Percentiles rank a stretch among this genome's conserved stretches.
phyloP scores from a whole-genome alignment of 64 coral and sea anemone species.

The Stichodactyla helianthus region DNA sequence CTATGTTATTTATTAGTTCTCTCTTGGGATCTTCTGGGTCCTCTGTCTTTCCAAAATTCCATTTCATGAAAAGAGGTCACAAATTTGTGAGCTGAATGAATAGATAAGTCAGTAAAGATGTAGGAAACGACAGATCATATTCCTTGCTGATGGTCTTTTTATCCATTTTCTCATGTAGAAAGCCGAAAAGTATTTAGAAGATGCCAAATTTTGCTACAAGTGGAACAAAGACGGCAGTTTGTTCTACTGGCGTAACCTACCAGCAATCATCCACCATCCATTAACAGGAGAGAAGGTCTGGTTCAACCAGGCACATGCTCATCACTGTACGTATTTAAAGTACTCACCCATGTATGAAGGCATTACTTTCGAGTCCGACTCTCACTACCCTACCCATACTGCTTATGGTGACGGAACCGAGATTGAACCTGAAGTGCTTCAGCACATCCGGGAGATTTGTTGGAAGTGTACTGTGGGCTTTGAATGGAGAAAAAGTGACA shows the following conservation, averaged over 20 bases:
- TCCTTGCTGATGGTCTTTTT: not conserved
- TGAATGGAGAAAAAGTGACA: conserved; percentile 71
- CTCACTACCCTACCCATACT: conserved; percentile 63
- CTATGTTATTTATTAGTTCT: too few relatives aligned
- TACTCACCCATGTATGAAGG: conserved; percentile 71
- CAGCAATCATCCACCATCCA: conserved; percentile 61
- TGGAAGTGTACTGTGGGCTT: conserved; percentile 88
- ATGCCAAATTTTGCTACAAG: conserved; percentile 14
- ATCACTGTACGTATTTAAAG: conserved; percentile 69
- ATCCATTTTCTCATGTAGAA: not conserved
- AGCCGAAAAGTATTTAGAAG: conserved; percentile 16
- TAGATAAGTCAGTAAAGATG: too few relatives aligned
- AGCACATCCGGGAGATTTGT: conserved; percentile 58
- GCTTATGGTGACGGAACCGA: conserved; percentile 76
- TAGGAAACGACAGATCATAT: too few relatives aligned
- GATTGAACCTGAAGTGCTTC: conserved; percentile 67
- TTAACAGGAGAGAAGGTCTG: conserved; percentile 71
- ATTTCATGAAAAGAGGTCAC: too few relatives aligned
- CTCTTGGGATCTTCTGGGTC: too few relatives aligned
- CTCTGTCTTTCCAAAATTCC: too few relatives aligned
- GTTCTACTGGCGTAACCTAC: conserved; percentile 56
- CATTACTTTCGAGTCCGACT: conserved; percentile 38
- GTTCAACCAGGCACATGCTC: conserved; percentile 72
- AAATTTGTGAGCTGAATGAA: too few relatives aligned
- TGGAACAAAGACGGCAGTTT: conserved; percentile 32